A percentile compares a stretch with the other conserved stretches of the same genome.
These are phyloP conservation scores for Ctenopoma multispine DNA, from an alignment of 2,797 vertebrate species.

Conservation along the genomic window DNA sequence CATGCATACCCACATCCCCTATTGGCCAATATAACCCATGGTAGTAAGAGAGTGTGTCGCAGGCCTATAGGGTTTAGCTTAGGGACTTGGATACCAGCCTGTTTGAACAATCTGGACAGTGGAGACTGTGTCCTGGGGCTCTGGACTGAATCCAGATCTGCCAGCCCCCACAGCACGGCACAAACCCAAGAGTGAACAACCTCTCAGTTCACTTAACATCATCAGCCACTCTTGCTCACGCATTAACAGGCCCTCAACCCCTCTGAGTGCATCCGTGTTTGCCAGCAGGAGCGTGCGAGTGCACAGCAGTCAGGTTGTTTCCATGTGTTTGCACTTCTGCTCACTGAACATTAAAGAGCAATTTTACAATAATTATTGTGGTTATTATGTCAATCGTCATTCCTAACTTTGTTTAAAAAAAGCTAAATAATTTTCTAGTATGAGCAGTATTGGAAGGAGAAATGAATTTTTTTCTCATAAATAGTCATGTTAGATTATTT, in stretches of 20 bases:
- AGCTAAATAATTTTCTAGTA: constrained; percentile 5
- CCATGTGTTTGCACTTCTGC: constrained; percentile 25
- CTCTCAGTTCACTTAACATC: constrained; percentile 63
- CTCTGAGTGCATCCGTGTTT: constrained; percentile 57
- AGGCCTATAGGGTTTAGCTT: constrained; percentile 33
- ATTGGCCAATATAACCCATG: neutral
- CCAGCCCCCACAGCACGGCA: constrained; percentile 44
- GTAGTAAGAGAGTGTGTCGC: constrained; percentile 21
- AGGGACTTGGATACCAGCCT: constrained; percentile 23
- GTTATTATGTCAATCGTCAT: constrained; percentile 22
- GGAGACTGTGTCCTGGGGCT: constrained; percentile 19
- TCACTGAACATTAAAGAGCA: constrained; percentile 39
- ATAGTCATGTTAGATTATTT: neutral
- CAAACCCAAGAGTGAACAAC: constrained; percentile 52
- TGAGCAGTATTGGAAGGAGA: neutral
- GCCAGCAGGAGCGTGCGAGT: constrained; percentile 26
- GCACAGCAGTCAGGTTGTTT: constrained; percentile 44
- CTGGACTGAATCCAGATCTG: constrained; percentile 58
- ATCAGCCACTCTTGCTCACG: constrained; percentile 43
- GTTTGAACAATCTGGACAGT: constrained; percentile 46
- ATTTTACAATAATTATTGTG: constrained; percentile 28
- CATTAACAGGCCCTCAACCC: constrained; percentile 45
- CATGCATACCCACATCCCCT: neutral
- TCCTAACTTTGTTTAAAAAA: constrained; percentile 16
- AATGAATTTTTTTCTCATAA: neutral